phyloP scores from a whole-genome alignment of 2,113 vertebrate species.

The Syrrhaptes paradoxus region DNA sequence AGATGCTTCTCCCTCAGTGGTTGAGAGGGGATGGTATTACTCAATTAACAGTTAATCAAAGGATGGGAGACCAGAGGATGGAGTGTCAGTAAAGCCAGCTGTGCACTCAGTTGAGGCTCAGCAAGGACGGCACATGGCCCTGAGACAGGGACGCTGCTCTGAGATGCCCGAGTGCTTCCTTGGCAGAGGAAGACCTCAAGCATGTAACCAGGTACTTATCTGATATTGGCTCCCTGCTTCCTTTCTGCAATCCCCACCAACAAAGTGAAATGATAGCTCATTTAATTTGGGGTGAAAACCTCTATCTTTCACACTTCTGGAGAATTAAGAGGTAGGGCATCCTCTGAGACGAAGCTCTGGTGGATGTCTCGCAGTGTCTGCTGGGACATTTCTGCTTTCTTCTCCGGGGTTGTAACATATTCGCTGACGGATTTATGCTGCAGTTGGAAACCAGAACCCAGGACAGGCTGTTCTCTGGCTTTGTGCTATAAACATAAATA shows the following conservation, averaged over 20 bases:
- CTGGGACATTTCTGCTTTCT: neutral
- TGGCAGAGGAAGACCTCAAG: neutral
- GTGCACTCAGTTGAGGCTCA: neutral
- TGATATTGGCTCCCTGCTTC: neutral
- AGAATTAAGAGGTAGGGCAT: neutral
- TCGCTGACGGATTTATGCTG: conserved; percentile 60
- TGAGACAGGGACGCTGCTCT: neutral
- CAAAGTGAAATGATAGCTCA: neutral
- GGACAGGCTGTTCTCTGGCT: conserved; percentile 66
- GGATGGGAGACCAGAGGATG: neutral
- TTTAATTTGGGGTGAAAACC: neutral
- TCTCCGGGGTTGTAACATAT: neutral
- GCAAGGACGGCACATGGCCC: neutral
- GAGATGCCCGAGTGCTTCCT: fast-evolving
- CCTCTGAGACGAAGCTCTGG: neutral
- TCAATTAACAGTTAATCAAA: neutral
- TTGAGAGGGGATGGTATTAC: neutral
- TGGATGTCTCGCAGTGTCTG: neutral
- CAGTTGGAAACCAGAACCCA: conserved; percentile 67
- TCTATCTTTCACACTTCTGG: neutral
- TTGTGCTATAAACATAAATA: conserved; percentile 64
- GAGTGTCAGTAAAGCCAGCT: neutral
- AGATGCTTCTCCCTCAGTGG: neutral
- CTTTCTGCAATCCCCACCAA: neutral
- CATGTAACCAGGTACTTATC: neutral